phyloP scores from a whole-genome alignment of 2,113 vertebrate genomes.

The Parus major region DNA sequence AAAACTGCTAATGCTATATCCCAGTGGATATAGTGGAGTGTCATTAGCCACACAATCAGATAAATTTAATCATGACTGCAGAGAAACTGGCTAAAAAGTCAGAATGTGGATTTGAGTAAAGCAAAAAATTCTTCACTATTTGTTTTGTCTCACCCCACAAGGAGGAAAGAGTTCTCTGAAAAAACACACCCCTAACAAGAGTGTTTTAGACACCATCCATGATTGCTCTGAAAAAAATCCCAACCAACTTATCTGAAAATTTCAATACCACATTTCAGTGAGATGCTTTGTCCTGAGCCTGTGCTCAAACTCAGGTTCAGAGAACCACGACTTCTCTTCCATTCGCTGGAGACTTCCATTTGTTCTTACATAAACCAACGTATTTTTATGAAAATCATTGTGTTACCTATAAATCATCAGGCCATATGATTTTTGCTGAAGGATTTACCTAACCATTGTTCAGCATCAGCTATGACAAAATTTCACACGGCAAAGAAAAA shows the following conservation, averaged over 20 bases:
- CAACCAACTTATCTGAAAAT: not conserved
- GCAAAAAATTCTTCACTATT: not conserved
- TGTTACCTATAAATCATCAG: not conserved
- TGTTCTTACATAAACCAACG: fast-evolving
- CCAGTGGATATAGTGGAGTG: not conserved
- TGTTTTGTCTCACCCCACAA: not conserved
- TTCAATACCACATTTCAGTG: not conserved
- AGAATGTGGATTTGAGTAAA: not conserved
- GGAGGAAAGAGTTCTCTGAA: not conserved
- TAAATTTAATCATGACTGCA: not conserved
- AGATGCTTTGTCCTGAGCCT: not conserved
- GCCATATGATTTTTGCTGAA: not conserved
- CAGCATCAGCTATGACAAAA: not conserved
- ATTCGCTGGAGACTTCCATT: not conserved
- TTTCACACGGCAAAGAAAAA: not conserved
- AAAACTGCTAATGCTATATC: not conserved
- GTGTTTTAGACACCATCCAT: not conserved
- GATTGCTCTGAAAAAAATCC: not conserved
- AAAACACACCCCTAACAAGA: not conserved
- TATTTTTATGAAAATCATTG: not conserved
- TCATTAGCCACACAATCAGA: not conserved
- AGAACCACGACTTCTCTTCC: not conserved
- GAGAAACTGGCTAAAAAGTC: not conserved
- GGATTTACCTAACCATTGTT: not conserved
- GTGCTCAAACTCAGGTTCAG: not conserved